phyloP scores from a whole-genome alignment of 2,888 invertebrate genomes.

The Tenthredo mesomela region DNA sequence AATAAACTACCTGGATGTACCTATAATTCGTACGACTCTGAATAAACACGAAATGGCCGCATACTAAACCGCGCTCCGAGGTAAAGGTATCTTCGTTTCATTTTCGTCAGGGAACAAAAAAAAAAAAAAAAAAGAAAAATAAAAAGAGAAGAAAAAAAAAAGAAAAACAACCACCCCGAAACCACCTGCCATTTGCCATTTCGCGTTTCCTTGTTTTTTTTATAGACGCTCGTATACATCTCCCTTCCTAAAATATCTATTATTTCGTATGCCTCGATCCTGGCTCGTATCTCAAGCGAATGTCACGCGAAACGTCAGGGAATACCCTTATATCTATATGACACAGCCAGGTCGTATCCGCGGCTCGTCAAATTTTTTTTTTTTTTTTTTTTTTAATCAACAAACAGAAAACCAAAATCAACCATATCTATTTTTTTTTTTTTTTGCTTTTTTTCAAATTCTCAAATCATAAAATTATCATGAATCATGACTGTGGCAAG shows the following conservation, averaged over 20 bases:
- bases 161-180: not conserved
- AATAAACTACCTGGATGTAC: not conserved
- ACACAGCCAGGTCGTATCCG: not conserved
- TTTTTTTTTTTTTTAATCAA: not conserved
- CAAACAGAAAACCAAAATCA: too few relatives aligned
- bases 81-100: slow-evolving; percentile 25
- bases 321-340: not conserved
- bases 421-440: not conserved
- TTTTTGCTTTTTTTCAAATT: not conserved
- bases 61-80: slow-evolving; percentile 16
- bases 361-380: not conserved
- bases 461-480: not conserved
- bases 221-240: slow-evolving; percentile 47
- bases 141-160: not conserved
- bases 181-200: slow-evolving; percentile 38
- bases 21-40: not conserved
- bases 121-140: not conserved
- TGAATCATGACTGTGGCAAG: not conserved
- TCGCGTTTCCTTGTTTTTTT: slow-evolving; percentile 35
- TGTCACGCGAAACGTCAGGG: slow-evolving; percentile 43
- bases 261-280: slow-evolving; percentile 40
- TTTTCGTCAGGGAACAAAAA: not conserved
- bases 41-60: slow-evolving; percentile 41
- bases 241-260: slow-evolving; percentile 43
- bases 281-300: slow-evolving; percentile 39